Evolutionary conservation across 53 echinoderm and acorn worm species (phyloP).

Genomic region (Paelopatides confundens): DNA sequence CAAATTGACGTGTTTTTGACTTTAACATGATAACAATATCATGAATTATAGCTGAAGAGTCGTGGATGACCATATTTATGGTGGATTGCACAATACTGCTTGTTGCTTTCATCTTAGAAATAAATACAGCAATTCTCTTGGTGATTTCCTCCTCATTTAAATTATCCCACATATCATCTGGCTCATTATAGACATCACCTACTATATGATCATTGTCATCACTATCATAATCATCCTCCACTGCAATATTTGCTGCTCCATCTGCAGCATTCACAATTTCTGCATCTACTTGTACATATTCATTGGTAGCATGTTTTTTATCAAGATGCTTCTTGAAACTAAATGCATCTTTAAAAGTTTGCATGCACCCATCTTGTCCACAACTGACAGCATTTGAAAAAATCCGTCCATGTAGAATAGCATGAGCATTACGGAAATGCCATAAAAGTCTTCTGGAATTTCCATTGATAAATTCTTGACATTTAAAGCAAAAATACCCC

Average conservation of each 20-base stretch:
- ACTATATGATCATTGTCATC: not conserved
- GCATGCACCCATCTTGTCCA: slow-evolving; percentile 29
- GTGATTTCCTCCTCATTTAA: not conserved
- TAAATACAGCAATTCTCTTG: not conserved
- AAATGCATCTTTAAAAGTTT: slow-evolving; percentile 5
- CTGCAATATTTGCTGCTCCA: not conserved
- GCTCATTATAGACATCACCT: not conserved
- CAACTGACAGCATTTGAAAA: slow-evolving; percentile 5
- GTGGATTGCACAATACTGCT: not conserved
- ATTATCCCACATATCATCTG: not conserved
- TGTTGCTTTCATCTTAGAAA: slow-evolving; percentile 43
- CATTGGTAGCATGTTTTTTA: not conserved
- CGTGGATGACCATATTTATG: not conserved
- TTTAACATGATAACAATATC: slow-evolving; percentile 34
- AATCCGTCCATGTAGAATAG: slow-evolving; percentile 4
- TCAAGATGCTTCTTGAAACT: not conserved
- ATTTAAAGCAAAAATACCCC: not conserved
- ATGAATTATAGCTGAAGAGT: not conserved
- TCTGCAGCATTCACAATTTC: too few relatives aligned
- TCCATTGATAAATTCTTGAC: not conserved
- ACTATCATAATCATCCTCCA: not conserved
- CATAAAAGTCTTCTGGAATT: not conserved
- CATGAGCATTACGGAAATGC: not conserved
- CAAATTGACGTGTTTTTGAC: slow-evolving; percentile 1
- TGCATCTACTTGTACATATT: not conserved